Conservation (phyloP, 2,113 vertebrate species). For the Corythornis cristatus region DNA sequence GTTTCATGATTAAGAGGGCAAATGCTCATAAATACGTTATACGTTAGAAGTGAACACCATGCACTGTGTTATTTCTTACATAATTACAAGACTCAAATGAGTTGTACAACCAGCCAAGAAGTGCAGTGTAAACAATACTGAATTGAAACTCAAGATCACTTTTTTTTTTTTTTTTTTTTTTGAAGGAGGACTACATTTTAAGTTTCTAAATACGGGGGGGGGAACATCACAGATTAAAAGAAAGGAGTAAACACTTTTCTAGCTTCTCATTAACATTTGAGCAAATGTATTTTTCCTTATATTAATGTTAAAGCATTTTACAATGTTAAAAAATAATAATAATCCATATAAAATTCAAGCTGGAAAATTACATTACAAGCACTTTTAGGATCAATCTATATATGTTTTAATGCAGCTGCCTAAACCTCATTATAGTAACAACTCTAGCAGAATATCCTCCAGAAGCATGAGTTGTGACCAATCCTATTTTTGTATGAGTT, state of each 20-base stretch:
- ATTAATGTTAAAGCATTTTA: neutral
- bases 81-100: neutral
- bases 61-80: neutral
- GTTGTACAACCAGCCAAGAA: neutral
- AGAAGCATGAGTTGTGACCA: neutral
- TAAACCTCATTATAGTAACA: neutral
- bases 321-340: neutral
- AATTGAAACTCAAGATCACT: neutral
- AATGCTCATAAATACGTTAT: conserved; percentile 28
- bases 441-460: neutral
- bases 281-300: neutral
- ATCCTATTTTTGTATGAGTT: neutral
- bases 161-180: neutral
- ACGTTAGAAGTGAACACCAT: neutral
- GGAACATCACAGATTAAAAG: neutral
- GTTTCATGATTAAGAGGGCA: neutral
- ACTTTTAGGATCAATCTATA: neutral
- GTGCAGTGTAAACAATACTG: neutral
- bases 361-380: neutral
- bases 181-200: neutral
- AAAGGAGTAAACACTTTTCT: neutral
- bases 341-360: neutral
- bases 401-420: neutral
- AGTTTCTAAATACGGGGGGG: neutral
- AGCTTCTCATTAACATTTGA: neutral